Evolutionary conservation across 1,140 invertebrate genomes (phyloP), one percentile per base, ranked within the genome.

Genomic region (Gryllus bimaculatus): DNA sequence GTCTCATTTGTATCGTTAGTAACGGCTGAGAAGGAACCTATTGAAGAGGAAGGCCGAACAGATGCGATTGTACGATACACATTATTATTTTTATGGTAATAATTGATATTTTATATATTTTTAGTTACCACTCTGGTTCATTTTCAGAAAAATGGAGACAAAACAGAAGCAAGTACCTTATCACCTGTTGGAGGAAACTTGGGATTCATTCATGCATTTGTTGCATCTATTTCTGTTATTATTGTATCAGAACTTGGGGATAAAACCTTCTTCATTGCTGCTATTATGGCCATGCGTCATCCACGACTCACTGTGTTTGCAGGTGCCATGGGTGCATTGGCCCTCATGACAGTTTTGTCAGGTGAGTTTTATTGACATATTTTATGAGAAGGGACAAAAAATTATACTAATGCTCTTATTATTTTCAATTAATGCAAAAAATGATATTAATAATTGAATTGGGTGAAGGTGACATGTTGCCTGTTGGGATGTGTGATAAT

Each of bases 261-360:
- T 87, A 99, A 99, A 88, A 99, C 98, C n/a, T 99, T 99, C 87
- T 99, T 99, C 87, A 99, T 99, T 83, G 97, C 98, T 73, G 97
- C 98, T 82, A 99, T 99, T 81, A 98, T 99, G 96, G 96, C 98
- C 6, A 99, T 99, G 97, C 91, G 95, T 84, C 96, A 99, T 89
- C 93, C 98, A 6, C 87, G 98, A 81, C 83, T 96, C 13, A 94
- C 94, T 78, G 97, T 99, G 7, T 98, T 99, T 87, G 85, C 90
- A 80, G 98, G 98, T 80, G 97, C 98, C 0, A 96, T 99, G 82
- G 88, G 91, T 54, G 98, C 98, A 10, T 88, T 99, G 73, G 93
- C 92, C 49, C 87, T 98, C 75, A 99, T 99, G 98, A 99, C 98
- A 73, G 88, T 99, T 79, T 88, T 98, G 49, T 97, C 96, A 84